A percentile compares a stretch with the other conserved stretches of the same genome.
These are phyloP conservation scores for Drosophila rhopaloa DNA, from an alignment of 1,140 invertebrate genomes.

Conservation along the genomic window DNA sequence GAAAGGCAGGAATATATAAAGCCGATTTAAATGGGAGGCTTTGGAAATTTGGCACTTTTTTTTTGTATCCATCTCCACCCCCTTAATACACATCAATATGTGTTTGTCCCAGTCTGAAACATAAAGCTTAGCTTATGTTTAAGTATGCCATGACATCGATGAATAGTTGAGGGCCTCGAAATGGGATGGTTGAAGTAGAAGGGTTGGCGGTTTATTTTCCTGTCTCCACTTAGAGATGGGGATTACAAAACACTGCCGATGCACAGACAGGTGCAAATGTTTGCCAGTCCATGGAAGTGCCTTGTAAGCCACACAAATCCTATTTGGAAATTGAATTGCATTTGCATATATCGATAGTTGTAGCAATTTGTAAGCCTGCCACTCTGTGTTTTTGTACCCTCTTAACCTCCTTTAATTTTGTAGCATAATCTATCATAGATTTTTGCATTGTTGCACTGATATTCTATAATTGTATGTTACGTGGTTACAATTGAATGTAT, in stretches of 20 bases:
- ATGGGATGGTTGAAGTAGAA: neutral
- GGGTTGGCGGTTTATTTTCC: neutral
- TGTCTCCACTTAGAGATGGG: neutral
- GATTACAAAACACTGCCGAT: conserved; percentile 12
- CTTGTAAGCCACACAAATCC: conserved; percentile 30
- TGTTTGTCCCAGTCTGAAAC: neutral
- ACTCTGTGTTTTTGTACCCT: neutral
- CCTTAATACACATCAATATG: conserved; percentile 4
- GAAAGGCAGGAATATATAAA: conserved; percentile 23
- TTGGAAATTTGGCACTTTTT: conserved; percentile 20
- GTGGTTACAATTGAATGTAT: neutral
- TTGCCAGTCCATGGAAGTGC: conserved; percentile 13
- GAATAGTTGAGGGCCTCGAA: conserved; percentile 3
- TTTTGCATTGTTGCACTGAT: neutral
- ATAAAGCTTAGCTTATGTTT: conserved; percentile 32
- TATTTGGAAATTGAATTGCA: conserved; percentile 25
- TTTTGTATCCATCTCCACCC: neutral
- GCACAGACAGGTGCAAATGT: conserved; percentile 3
- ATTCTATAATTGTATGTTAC: neutral
- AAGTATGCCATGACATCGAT: conserved; percentile 41
- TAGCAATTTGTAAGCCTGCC: conserved; percentile 4
- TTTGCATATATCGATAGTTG: conserved; percentile 14
- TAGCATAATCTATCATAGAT: too few species aligned
- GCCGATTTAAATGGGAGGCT: conserved; percentile 51
- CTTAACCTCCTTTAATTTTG: neutral